These are phyloP conservation scores for Temnothorax unifasciatus DNA, from an alignment of 2,888 invertebrate species.

Conservation along the genomic window DNA sequence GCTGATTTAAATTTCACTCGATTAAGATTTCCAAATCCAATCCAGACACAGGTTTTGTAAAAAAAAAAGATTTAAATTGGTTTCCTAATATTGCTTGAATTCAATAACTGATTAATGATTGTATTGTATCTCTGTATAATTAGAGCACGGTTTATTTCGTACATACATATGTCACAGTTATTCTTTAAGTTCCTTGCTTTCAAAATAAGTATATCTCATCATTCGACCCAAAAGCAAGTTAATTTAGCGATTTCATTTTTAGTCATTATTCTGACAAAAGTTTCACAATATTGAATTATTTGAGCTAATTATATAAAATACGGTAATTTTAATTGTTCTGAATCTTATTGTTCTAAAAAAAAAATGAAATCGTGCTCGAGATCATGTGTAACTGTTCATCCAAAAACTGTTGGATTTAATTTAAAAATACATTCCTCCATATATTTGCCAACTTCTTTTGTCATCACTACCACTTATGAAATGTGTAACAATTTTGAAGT, in stretches of 20 bases:
- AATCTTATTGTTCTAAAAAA: conserved; percentile 20
- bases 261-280: conserved; percentile 40
- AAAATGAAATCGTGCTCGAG: conserved; percentile 71
- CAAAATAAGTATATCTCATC: conserved; percentile 31
- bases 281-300: conserved; percentile 8
- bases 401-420: conserved; percentile 64
- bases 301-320: background rate
- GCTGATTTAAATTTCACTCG: conserved; percentile 75
- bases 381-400: conserved; percentile 58
- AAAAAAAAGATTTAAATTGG: conserved; percentile 66
- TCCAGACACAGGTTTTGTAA: conserved; percentile 73
- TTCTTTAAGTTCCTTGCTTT: conserved; percentile 43
- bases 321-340: conserved; percentile 2
- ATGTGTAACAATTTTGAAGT: conserved; percentile 75
- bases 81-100: conserved; percentile 49
- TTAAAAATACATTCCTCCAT: conserved; percentile 73
- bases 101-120: conserved; percentile 64
- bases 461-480: conserved; percentile 65
- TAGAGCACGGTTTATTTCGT: conserved; percentile 72
- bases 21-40: conserved; percentile 72
- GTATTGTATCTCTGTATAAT: conserved; percentile 65
- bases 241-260: conserved; percentile 38
- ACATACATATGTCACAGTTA: conserved; percentile 48
- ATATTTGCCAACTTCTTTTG: conserved; percentile 72
- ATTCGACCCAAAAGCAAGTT: conserved; percentile 29